A percentile compares a stretch with the other conserved stretches of the same genome.
Conservation (phyloP, 2,113 vertebrate genomes). For the Carlito syrichta region DNA sequence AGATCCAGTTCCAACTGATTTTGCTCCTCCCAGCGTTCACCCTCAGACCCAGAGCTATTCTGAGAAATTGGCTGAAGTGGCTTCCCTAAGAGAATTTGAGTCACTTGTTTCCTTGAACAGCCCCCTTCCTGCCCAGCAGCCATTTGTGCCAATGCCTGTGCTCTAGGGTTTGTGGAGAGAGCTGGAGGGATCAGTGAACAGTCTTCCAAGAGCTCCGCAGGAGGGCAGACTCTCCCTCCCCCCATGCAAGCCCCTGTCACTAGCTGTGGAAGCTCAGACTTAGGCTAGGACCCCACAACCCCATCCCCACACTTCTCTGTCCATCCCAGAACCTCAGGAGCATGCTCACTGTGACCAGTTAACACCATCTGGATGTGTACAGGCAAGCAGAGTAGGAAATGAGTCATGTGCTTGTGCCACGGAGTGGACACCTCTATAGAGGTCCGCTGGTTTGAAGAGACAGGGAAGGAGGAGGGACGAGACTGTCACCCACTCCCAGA, state of each 20-base stretch:
- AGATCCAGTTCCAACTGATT: neutral
- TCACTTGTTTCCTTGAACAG: neutral
- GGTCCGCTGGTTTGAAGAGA: neutral
- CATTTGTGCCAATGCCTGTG: conserved; percentile 5
- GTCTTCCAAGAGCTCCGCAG: neutral
- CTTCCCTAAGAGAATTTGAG: neutral
- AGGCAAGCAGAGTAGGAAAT: neutral
- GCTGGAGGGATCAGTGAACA: neutral
- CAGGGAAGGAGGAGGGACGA: neutral
- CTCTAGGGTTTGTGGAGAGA: neutral
- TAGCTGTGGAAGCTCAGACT: neutral
- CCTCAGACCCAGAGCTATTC: neutral
- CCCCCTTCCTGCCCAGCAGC: neutral
- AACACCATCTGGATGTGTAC: neutral
- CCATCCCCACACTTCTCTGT: neutral
- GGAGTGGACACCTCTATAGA: neutral
- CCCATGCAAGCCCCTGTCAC: neutral
- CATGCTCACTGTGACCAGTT: neutral
- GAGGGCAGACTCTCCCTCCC: neutral
- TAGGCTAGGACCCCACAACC: neutral
- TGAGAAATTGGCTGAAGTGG: neutral
- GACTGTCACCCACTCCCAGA: neutral
- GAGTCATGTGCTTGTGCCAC: neutral
- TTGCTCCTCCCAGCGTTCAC: neutral
- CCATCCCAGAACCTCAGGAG: conserved; percentile 19